Base-by-base conservation (phyloP, 2,797 vertebrate genomes). In the Alectoris magna region DNA sequence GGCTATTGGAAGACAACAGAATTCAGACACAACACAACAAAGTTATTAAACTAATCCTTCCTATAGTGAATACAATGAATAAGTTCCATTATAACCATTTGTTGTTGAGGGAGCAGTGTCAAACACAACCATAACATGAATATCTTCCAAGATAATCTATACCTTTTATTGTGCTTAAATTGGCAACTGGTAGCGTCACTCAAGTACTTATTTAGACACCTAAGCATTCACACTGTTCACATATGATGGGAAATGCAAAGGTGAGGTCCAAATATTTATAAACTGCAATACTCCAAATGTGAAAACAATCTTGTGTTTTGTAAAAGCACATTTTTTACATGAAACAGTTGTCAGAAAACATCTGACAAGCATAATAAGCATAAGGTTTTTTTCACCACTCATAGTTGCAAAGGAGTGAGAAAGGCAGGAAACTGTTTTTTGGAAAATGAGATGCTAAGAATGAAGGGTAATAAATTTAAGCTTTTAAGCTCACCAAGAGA, bases 1-100 rank as follows among this genome's bases (percentile, higher is more conserved):
- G 99, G 98, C 99, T 99, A 78, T 4, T 31, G 87, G 11, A 94
- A 55, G 91, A 97, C 73, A 95, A 56, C 5, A 94, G 86, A 95
- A 75, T n/a, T 92, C 58, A 95, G 55, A 51, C 36, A 80, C 24
- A 15, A 43, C 12, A 26, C 48, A 26, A 67, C n/a, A 60, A 71
- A 84, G 55, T 38, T 88, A 46, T n/a, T 56, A 83, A 78, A 74
- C 3, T 16, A 36, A 31, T 1, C 19, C 22, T 44, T 71, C 77
- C 63, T 27, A n/a, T 2, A 49, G 51, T 24, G 11, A 92, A 24
- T 18, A 22, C 4, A 19, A 6, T 9, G 3, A 46, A 16, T 26
- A 46, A 34, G 14, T 27, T 55, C 38, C 34, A 5, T 49, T 60
- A 62, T 43, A 23, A 58, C 12, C 17, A 46, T 12, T 6, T 71